A percentile compares a stretch with the other conserved stretches of the same genome.
phyloP scores from a whole-genome alignment of 1,140 invertebrate species.

The Nixonia krombeini region DNA sequence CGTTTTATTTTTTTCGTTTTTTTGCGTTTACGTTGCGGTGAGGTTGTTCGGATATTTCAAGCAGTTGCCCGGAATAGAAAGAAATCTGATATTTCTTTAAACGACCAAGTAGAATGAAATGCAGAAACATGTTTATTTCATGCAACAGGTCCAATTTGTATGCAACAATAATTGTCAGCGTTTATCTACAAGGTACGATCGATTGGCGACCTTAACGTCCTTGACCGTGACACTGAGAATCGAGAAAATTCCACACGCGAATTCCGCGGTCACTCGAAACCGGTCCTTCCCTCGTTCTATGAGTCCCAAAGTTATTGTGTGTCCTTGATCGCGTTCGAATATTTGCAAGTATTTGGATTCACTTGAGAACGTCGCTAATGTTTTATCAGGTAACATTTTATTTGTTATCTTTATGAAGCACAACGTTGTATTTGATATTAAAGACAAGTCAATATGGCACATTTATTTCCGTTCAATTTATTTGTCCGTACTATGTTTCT shows the following conservation, averaged over 20 bases:
- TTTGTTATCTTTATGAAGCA: no score
- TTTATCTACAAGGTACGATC: constrained; percentile 25
- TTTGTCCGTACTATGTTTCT: no score
- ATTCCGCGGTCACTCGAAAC: constrained; percentile 18
- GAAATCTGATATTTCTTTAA: no score
- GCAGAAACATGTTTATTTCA: no score
- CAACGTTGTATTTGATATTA: neutral
- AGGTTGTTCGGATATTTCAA: no score
- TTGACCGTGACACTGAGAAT: constrained; percentile 26
- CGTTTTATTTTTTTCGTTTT: no score
- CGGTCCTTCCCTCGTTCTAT: constrained; percentile 26
- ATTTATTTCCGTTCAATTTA: no score
- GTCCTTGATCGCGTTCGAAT: constrained; percentile 22
- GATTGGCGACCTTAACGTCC: constrained; percentile 26
- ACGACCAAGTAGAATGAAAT: no score
- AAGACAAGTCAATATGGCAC: neutral
- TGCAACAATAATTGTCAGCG: constrained; percentile 19
- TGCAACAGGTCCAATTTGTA: constrained; percentile 14
- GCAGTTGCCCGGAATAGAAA: no score
- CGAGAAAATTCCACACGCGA: constrained; percentile 27
- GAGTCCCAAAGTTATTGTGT: neutral
- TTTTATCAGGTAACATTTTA: neutral
- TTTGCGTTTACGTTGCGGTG: no score
- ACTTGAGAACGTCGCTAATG: neutral
- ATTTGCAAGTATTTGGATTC: constrained; percentile 7